These are phyloP conservation scores for Anoplophora glabripennis DNA, from an alignment of 1,140 invertebrate genomes.

Conservation along the genomic window DNA sequence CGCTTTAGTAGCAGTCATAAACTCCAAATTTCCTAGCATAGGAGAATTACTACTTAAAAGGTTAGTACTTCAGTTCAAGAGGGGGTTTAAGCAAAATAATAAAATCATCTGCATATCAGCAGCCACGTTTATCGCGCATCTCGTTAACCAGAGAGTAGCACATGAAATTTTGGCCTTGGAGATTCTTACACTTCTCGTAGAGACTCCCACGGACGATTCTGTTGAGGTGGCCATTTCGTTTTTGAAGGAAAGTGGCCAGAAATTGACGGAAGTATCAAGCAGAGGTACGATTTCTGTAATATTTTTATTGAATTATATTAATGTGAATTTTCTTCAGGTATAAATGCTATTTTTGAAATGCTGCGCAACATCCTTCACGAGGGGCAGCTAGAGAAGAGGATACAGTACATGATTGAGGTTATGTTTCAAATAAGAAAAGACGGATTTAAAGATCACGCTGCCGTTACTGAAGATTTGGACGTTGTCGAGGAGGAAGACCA, in stretches of 20 bases:
- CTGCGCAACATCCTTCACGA: slow-evolving; percentile 92
- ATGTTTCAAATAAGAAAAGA: slow-evolving; percentile 96
- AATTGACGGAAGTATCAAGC: slow-evolving; percentile 86
- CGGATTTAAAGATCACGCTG: slow-evolving; percentile 91
- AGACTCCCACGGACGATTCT: slow-evolving; percentile 95
- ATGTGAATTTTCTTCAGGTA: slow-evolving; percentile 41
- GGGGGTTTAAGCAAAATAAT: slow-evolving; percentile 91
- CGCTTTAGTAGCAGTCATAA: slow-evolving; percentile 89
- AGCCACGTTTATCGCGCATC: slow-evolving; percentile 91
- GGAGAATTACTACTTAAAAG: slow-evolving; percentile 91
- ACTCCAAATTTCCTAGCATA: slow-evolving; percentile 97
- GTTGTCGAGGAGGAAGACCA: slow-evolving; percentile 97
- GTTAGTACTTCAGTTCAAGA: slow-evolving; percentile 90
- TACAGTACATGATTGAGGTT: slow-evolving; percentile 99
- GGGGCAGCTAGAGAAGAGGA: slow-evolving; percentile 83
- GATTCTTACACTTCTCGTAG: slow-evolving; percentile 88
- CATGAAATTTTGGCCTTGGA: slow-evolving; percentile 97
- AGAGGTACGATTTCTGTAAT: slow-evolving; percentile 60
- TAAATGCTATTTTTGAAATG: slow-evolving; percentile 94
- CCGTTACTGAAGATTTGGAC: slow-evolving; percentile 86
- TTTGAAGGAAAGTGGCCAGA: slow-evolving; percentile 95
- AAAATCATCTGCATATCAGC: slow-evolving; percentile 89
- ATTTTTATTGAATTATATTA: slow-evolving; percentile 16
- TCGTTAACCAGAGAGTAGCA: slow-evolving; percentile 96
- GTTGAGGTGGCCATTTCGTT: slow-evolving; percentile 96